Conservation (phyloP, 1,140 invertebrate genomes). For the Bacillus rossius region DNA sequence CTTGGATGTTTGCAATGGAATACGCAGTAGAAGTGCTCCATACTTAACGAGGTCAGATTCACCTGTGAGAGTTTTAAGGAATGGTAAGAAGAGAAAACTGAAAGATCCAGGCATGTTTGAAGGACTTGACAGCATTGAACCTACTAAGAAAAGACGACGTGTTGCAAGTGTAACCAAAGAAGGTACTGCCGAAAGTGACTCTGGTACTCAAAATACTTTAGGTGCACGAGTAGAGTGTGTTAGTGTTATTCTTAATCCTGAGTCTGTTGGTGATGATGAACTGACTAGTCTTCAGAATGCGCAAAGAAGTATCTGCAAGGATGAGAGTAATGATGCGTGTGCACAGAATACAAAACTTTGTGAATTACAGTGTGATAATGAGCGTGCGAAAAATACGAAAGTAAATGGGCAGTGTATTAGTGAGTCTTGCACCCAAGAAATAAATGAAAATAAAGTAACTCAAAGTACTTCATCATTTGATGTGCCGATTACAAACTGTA, state of each 20-base stretch:
- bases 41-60: slow-evolving; percentile 14
- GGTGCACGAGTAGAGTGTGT: not conserved
- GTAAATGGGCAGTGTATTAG: no score
- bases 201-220: not conserved
- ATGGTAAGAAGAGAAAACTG: slow-evolving; percentile 15
- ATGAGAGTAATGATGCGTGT: not conserved
- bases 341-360: no score
- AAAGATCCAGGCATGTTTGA: slow-evolving; percentile 3
- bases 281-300: not conserved
- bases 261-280: not conserved
- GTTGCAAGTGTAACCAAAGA: slow-evolving; percentile 1
- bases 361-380: no score
- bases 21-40: not conserved
- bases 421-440: no score
- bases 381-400: no score
- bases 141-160: not conserved
- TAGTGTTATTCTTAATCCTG: not conserved
- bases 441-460: no score
- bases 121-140: not conserved
- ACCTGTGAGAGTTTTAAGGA: slow-evolving; percentile 11
- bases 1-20: slow-evolving; percentile 3
- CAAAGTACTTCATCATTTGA: not conserved
- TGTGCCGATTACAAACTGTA: not conserved
- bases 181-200: slow-evolving; percentile 4
- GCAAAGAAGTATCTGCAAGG: not conserved